These are phyloP conservation scores for Nephrocerus scutellatus DNA, from an alignment of 2,888 invertebrate species.

Conservation along the genomic window DNA sequence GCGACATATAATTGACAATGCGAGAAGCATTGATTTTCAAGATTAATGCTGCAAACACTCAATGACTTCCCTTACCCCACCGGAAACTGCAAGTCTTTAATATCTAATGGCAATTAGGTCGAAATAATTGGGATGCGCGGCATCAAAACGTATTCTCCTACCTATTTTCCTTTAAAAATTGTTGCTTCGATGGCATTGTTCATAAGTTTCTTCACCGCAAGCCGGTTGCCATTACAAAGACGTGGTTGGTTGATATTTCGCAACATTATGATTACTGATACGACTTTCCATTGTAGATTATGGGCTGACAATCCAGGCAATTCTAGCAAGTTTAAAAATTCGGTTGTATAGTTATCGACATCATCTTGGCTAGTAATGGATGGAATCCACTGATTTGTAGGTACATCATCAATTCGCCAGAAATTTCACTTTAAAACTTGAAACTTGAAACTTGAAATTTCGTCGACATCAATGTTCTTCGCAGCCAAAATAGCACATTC, in stretches of 20 bases:
- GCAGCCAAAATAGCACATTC: conserved; percentile 20
- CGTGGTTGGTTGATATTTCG: background rate
- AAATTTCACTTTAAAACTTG: conserved; percentile 1
- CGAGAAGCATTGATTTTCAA: conserved; percentile 7
- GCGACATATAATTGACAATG: conserved; percentile 14
- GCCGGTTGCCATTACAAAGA: conserved; percentile 1
- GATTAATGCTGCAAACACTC: conserved; percentile 12
- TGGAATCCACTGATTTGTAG: background rate
- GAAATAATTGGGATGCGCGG: background rate
- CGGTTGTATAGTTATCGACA: background rate
- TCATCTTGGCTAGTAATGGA: conserved; percentile 1
- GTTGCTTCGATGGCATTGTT: background rate
- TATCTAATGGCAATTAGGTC: background rate
- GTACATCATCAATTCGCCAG: background rate
- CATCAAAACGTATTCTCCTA: background rate
- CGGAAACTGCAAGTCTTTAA: background rate
- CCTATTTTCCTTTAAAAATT: background rate
- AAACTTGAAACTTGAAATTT: conserved; percentile 10
- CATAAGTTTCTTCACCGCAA: background rate
- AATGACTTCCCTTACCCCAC: conserved; percentile 16
- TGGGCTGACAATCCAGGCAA: background rate
- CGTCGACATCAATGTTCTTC: conserved; percentile 17
- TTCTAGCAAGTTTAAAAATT: conserved; percentile 1
- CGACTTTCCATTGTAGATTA: background rate
- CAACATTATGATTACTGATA: background rate